Evolutionary conservation across 2,888 invertebrate genomes (phyloP).

Genomic region (Calameuta pallipes): DNA sequence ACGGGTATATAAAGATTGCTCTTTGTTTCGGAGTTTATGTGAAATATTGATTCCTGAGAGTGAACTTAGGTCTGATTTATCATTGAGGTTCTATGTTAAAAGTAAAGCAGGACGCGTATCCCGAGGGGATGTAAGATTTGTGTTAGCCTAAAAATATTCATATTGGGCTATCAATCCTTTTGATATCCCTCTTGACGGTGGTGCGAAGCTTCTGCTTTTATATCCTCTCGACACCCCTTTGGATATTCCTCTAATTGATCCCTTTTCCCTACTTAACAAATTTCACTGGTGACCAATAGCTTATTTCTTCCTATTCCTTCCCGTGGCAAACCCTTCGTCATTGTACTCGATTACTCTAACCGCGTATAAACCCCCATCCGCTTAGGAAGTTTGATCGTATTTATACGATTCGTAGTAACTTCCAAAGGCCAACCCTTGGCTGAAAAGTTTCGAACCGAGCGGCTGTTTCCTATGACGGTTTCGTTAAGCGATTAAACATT

Average conservation of each 20-base stretch:
- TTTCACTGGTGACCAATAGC: not conserved
- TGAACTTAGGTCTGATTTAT: not conserved
- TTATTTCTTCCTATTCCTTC: not conserved
- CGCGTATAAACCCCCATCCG: not conserved
- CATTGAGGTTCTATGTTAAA: not conserved
- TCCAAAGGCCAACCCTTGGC: not conserved
- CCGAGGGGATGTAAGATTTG: not conserved
- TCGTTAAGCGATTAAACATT: slow-evolving; percentile 1
- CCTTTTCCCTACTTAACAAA: not conserved
- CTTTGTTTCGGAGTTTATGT: not conserved
- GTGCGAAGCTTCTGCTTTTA: not conserved
- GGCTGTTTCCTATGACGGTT: not conserved
- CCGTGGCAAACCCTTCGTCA: not conserved
- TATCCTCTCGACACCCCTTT: not conserved
- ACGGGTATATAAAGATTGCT: too few species aligned
- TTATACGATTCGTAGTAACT: not conserved
- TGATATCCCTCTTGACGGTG: not conserved
- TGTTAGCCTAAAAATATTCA: not conserved
- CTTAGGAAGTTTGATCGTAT: not conserved
- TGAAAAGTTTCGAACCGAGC: not conserved
- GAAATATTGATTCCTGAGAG: not conserved
- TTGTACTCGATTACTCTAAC: slow-evolving; percentile 4
- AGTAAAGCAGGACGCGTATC: not conserved
- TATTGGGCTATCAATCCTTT: not conserved
- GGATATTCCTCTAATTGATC: not conserved